Base-by-base conservation (phyloP, 1,140 invertebrate genomes). In the Apis dorsata region DNA sequence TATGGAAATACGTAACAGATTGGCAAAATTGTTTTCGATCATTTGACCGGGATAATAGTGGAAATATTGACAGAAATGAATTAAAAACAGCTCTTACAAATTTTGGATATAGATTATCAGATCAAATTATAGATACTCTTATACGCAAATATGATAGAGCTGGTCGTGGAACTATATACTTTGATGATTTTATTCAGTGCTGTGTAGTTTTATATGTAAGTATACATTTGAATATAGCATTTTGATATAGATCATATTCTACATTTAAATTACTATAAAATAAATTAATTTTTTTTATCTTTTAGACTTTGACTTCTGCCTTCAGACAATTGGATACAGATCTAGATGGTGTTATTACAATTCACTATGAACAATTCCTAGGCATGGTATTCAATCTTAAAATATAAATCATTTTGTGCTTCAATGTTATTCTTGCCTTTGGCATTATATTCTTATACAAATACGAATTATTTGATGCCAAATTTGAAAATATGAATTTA, bases 181-280 rank as follows among this genome's bases (percentile, higher is more conserved):
- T 99, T 95, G 99, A 99, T 95, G 99, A 99, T 94, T 99, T 99
- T 91, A 99, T 99, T 90, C 99, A 99, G 93, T 98, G 98, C 90
- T 99, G 98, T 92, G 96, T 99, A 82, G 96, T 98, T 17, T 94
- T 99, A 86, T 97, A 99, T 95, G 98, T 99, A 95, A 97, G 97
- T 96, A 91, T 85, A 73, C 59, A 44, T 62, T 21, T 15, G 13
- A 55, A 55, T 44, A 28, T 44, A 28, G 15, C 8, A 15, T 53
- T 66, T 34, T 13, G 53, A 17, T 71, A 63, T 1, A 4, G 9
- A 60, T 49, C 71, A 34, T 11, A 8, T 49, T 60, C 65, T 59
- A 55, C 19, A 34, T 49, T 44, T 53, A n/a, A 7, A 13, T 60
- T 60, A n/a, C 34, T 12, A 51, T 28, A 51, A 34, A 68, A 65